Conservation (phyloP, 2,113 vertebrate species). For the Leucoraja erinaceus region DNA sequence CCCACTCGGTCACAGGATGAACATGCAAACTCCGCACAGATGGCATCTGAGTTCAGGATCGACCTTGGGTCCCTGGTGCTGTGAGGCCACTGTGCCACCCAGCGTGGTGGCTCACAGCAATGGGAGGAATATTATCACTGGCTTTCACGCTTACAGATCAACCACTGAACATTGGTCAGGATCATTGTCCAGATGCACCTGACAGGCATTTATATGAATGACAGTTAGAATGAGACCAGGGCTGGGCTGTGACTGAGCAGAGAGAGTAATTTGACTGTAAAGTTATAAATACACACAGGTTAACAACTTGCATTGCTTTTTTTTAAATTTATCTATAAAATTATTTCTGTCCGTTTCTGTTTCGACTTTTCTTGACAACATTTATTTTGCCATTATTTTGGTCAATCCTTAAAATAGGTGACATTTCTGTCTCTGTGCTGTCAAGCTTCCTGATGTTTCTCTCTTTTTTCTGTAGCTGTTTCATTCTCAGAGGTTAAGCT, state of each 20-base stretch:
- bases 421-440: not conserved
- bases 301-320: not conserved
- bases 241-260: not conserved
- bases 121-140: not conserved
- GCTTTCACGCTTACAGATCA: not conserved
- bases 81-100: no score
- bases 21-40: no score
- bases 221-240: not conserved
- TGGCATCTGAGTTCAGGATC: no score
- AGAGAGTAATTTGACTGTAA: not conserved
- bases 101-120: not conserved
- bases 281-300: not conserved
- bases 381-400: conserved; percentile 16
- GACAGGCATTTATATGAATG: not conserved
- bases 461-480: not conserved
- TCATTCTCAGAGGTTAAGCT: not conserved
- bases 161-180: not conserved
- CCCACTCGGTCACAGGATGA: no score
- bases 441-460: not conserved
- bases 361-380: not conserved
- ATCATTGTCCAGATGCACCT: not conserved
- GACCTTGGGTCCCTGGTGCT: no score
- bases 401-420: not conserved
- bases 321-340: not conserved
- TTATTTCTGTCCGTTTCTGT: not conserved